A percentile compares a stretch with the other conserved stretches of the same genome.
Evolutionary conservation across 2,888 invertebrate species (phyloP).

Genomic region (Rhimphoctona megacephalus): DNA sequence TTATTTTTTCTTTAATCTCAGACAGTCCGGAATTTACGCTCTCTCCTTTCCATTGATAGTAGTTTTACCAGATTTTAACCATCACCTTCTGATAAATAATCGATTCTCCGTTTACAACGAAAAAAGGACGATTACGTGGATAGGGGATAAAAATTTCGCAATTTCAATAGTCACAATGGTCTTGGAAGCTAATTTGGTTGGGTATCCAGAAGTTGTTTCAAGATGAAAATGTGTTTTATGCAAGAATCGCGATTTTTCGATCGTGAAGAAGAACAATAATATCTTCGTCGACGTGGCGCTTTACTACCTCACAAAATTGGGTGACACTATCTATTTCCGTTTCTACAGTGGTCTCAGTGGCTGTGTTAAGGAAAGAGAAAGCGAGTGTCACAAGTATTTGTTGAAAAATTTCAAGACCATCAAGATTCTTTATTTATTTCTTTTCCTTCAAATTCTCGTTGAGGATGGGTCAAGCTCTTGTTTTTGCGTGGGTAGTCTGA

Average conservation of each 20-base stretch:
- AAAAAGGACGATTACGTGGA: conserved; percentile 2
- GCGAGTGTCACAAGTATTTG: conserved; percentile 69
- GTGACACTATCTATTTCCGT: conserved; percentile 74
- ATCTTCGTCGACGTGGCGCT: conserved; percentile 21
- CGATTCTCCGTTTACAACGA: neutral
- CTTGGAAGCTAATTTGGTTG: conserved; percentile 27
- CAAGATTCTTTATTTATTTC: conserved; percentile 37
- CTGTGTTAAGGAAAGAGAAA: conserved; percentile 46
- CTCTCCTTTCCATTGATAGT: no score
- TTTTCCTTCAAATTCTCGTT: conserved; percentile 52
- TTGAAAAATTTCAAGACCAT: conserved; percentile 70
- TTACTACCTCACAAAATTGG: conserved; percentile 65
- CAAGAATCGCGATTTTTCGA: conserved; percentile 49
- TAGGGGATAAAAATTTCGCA: conserved; percentile 35
- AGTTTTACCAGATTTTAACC: no score
- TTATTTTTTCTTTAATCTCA: conserved; percentile 3
- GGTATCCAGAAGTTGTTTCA: conserved; percentile 38
- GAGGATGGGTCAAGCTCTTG: conserved; percentile 42
- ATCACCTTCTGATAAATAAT: neutral
- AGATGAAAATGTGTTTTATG: conserved; percentile 11
- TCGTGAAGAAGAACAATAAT: conserved; percentile 49
- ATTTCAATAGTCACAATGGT: neutral
- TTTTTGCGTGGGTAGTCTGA: conserved; percentile 63
- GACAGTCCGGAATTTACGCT: conserved; percentile 8
- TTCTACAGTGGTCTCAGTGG: conserved; percentile 27